Base-by-base conservation (phyloP, 2,888 invertebrate species). In the Neoascia interrupta region DNA sequence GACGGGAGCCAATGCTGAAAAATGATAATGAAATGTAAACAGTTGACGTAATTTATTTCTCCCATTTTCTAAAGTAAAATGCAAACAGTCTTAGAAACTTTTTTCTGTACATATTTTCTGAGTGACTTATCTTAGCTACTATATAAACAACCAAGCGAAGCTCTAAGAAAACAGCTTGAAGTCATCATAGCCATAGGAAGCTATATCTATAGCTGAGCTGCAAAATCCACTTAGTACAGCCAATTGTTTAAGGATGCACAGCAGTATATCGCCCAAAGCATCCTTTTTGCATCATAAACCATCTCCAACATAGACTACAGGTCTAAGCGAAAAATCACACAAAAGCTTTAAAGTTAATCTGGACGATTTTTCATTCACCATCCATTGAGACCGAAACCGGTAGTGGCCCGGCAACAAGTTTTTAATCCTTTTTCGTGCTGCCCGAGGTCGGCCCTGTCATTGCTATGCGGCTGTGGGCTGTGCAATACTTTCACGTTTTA, bases 401-500 rank as follows among this genome's bases (percentile, higher is more conserved):
- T 4, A 2, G 15, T 26, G 5, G 15, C n/a, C 34, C 41, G 63
- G 19, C 70, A 70, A 76, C 70, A 64, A 64, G 64, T 54, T 76
- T 72, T 76, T 72, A 76, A 76, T 76, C 76, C 76, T 64, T 76
- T 70, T 58, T 10, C 64, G 53, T 58, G 34, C 28, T 15, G 51
- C 41, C 51, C 45, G 15, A 18, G n/a, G n/a, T n/a, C 26, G 63
- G 63, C 49, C 10, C 15, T 16, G 11, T 10, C 11, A n/a, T 18
- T 15, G 39, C 45, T 26, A 41, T 41, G 13, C 11, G 19, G 21
- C 34, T 5, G 49, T 23, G 58, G n/a, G 36, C 28, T 54, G 11
- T 26, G 51, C 19, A 76, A 76, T 76, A 58, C 64, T 70, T 76
- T 72, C 63, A 76, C 72, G 76, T 76, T 76, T 76, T 76, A 76